Conservation (phyloP, 2,113 vertebrate species). For the Rhadina sibilatrix region DNA sequence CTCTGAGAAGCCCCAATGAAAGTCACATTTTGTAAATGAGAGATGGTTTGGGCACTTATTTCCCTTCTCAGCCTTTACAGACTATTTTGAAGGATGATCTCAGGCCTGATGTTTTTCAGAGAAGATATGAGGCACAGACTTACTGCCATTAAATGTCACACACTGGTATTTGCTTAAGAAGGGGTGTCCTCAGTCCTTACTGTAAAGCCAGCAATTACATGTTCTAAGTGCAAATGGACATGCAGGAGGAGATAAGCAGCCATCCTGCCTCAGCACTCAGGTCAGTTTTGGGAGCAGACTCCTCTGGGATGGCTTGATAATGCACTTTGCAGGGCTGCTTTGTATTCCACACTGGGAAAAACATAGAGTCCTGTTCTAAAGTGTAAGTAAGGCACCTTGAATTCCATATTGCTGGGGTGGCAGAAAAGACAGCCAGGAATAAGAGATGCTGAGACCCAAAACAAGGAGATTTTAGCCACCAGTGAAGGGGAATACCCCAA, state of each 20-base stretch:
- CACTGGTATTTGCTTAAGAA: background rate
- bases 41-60: background rate
- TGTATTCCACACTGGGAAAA: background rate
- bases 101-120: background rate
- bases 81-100: background rate
- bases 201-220: background rate
- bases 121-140: background rate
- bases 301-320: background rate
- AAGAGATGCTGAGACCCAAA: background rate
- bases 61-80: background rate
- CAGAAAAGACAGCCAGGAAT: background rate
- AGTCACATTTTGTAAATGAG: background rate
- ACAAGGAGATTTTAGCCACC: background rate
- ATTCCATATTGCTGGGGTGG: background rate
- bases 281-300: background rate
- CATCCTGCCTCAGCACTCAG: background rate
- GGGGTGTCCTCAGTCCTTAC: background rate
- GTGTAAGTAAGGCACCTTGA: background rate
- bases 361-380: background rate
- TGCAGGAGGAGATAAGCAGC: background rate
- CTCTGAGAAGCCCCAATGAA: background rate
- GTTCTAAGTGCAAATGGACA: background rate
- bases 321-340: background rate
- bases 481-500: background rate
- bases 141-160: fast-evolving